Conservation (phyloP, 2,113 vertebrate species). For the Odocoileus virginianus region DNA sequence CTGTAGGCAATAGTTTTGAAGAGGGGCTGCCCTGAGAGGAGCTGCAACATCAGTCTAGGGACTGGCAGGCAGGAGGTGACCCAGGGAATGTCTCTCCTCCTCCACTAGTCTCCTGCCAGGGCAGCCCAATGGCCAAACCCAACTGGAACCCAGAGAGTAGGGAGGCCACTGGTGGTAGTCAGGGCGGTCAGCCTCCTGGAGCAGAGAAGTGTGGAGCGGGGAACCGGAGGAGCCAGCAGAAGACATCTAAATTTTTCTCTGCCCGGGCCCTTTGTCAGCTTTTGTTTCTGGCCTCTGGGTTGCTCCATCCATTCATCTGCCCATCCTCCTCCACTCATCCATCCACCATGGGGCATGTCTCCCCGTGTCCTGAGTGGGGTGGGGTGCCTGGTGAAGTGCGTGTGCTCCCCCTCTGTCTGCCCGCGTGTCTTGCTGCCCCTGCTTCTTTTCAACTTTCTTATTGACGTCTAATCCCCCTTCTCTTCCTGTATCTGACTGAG, state of each 20-base stretch:
- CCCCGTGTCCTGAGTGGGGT: background rate
- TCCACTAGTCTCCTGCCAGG: background rate
- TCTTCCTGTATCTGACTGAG: conserved; percentile 13
- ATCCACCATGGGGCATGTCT: background rate
- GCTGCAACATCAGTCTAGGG: background rate
- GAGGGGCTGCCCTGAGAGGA: background rate
- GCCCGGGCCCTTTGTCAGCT: background rate
- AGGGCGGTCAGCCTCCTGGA: background rate
- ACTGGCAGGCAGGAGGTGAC: background rate
- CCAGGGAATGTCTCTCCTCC: background rate
- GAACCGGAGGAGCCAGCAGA: background rate
- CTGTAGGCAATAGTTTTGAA: background rate
- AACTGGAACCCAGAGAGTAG: background rate
- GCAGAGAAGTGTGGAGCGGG: background rate
- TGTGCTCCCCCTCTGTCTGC: background rate
- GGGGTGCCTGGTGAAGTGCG: background rate
- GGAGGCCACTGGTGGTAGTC: background rate
- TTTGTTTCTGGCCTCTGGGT: background rate
- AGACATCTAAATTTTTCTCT: background rate
- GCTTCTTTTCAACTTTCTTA: background rate
- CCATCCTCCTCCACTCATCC: background rate
- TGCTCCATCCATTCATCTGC: background rate
- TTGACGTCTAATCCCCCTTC: background rate
- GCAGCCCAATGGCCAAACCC: background rate
- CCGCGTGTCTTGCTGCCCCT: background rate